Base-by-base conservation (phyloP, 2,113 vertebrate species). In the Chamaea fasciata region DNA sequence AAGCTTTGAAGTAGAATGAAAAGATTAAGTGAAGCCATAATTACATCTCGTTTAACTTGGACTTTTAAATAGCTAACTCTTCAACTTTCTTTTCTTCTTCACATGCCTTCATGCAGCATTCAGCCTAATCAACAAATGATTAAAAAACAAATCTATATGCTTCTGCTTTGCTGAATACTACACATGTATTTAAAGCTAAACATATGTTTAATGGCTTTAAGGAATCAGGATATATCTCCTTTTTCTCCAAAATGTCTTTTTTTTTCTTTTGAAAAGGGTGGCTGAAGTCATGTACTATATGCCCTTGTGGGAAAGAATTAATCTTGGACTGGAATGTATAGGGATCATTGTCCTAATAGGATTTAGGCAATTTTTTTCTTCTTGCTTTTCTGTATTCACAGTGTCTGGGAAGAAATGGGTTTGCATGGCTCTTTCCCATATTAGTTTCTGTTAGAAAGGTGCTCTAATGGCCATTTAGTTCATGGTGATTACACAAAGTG, bases 221-320 rank as follows among this genome's bases (percentile, higher is more conserved):
- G 9, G 46, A 89, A 86, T 62, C 13, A n/a, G 30, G 24, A 70
- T 47, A 85, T 90, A 55, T 73, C 26, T 84, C 15, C 19, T 65
- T 86, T 84, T 89, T 68, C 52, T 80, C 83, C 28, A 77, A 80
- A 47, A 83, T 52, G 7, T 53, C 52, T 79, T 83, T 75, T 47
- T 52, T 56, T 88, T 85, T 75, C 27, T 49, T 86, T 83, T 64
- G 53, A 83, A 91, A 89, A 92, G 22, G 22, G 39, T 70, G 11
- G 9, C 42, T 86, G 77, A 76, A 92, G 50, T 78, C 3, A 52
- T 71, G 39, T 56, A 75, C 57, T 49, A 23, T 71, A 75, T 68
- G 49, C 27, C 59, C 46, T 87, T 92, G 93, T 96, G 94, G 79
- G 93, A 94, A 96, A 95, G 76, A 94, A 92, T 82, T 95, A 95